Conservation (phyloP, 1,140 invertebrate species). For the Drosophila truncata region DNA sequence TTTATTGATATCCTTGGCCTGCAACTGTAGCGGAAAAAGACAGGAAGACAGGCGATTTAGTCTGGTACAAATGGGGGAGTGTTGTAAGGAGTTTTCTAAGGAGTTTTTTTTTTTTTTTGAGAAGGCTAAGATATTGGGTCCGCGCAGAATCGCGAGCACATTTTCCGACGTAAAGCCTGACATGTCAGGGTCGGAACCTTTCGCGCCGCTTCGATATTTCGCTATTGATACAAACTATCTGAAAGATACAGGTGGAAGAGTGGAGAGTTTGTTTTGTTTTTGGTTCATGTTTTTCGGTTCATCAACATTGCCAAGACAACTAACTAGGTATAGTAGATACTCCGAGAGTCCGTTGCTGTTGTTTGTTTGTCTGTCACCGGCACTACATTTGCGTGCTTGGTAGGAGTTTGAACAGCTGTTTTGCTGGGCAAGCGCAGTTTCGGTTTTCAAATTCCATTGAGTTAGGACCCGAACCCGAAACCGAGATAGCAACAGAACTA, state of each 20-base stretch:
- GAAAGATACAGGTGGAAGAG: conserved; percentile 68
- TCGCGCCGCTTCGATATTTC: conserved; percentile 66
- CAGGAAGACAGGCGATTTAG: conserved; percentile 48
- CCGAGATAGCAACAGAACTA: conserved; percentile 11
- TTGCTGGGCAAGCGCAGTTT: conserved; percentile 47
- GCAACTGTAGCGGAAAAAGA: conserved; percentile 54
- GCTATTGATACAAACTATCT: conserved; percentile 82
- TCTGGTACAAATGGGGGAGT: conserved; percentile 10
- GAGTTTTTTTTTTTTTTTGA: not conserved
- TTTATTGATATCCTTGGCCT: conserved; percentile 49
- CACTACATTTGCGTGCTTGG: conserved; percentile 36
- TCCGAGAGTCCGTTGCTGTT: conserved; percentile 17
- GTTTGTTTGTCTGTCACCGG: not conserved
- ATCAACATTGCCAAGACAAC: conserved; percentile 68
- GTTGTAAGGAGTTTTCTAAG: too few species aligned
- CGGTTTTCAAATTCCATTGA: conserved; percentile 25
- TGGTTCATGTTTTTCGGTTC: conserved; percentile 63
- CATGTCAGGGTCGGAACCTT: conserved; percentile 11
- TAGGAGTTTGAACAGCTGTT: conserved; percentile 56
- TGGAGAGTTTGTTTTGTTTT: conserved; percentile 37
- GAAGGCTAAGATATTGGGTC: conserved; percentile 15
- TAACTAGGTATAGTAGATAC: conserved; percentile 3
- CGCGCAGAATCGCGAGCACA: conserved; percentile 40
- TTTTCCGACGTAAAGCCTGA: conserved; percentile 53
- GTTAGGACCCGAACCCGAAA: conserved; percentile 12